Conservation (phyloP, 2,797 vertebrate genomes). For the Numenius phaeopus region DNA sequence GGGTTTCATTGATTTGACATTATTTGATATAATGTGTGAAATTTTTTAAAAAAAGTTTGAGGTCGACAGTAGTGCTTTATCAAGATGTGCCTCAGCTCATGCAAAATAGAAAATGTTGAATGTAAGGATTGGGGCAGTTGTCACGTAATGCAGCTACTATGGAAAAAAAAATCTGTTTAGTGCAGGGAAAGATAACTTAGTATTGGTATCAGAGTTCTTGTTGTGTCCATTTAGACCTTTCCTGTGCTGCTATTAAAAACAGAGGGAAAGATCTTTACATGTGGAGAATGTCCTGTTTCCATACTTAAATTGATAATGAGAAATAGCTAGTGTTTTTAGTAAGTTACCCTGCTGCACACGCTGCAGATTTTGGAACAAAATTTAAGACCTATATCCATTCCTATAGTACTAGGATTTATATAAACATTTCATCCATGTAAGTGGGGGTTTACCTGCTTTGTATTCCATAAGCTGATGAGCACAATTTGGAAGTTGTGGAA, state of each 20-base stretch:
- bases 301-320: not conserved
- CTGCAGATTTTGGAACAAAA: not conserved
- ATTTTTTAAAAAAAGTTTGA: not conserved
- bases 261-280: not conserved
- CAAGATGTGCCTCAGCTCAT: not conserved
- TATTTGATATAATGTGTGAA: not conserved
- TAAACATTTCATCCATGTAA: not conserved
- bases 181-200: not conserved
- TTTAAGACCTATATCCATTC: not conserved
- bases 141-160: not conserved
- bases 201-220: not conserved
- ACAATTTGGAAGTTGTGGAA: not conserved
- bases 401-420: not conserved
- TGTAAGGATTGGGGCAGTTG: not conserved
- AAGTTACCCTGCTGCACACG: not conserved
- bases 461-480: not conserved
- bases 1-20: not conserved
- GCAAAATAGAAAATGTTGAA: not conserved
- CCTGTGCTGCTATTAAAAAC: not conserved
- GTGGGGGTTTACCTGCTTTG: not conserved
- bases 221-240: not conserved
- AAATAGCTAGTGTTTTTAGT: accelerated
- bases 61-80: not conserved
- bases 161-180: not conserved
- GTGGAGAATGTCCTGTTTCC: not conserved